These are phyloP conservation scores for Hyperoplus immaculatus DNA, from an alignment of 2,797 vertebrate species.

Conservation along the genomic window DNA sequence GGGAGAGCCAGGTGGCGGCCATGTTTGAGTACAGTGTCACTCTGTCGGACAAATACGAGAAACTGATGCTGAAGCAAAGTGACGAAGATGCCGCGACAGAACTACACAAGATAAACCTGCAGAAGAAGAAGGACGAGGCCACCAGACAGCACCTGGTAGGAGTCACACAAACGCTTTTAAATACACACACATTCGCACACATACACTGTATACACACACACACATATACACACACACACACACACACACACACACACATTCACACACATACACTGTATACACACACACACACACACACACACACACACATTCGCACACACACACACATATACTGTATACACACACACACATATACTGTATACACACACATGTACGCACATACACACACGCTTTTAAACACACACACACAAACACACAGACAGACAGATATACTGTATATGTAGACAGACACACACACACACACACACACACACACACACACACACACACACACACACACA, in stretches of 20 bases:
- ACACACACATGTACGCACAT: too few species aligned
- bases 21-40: constrained; percentile 32
- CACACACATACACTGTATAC: not conserved
- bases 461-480: too few species aligned
- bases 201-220: not conserved
- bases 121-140: constrained; percentile 65
- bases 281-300: not conserved
- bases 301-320: not conserved
- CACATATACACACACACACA: not conserved
- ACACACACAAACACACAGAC: too few species aligned
- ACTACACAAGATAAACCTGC: constrained; percentile 41
- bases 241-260: not conserved
- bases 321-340: too few species aligned
- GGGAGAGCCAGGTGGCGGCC: constrained; percentile 61
- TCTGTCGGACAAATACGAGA: constrained; percentile 27
- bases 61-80: constrained; percentile 37
- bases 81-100: constrained; percentile 39
- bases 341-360: too few species aligned
- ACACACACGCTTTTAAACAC: too few species aligned
- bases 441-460: too few species aligned
- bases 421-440: too few species aligned
- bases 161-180: not conserved
- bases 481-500: too few species aligned
- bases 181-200: not conserved
- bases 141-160: constrained; percentile 67